phyloP scores from a whole-genome alignment of 2,888 invertebrate species.

The Globia sparganii region DNA sequence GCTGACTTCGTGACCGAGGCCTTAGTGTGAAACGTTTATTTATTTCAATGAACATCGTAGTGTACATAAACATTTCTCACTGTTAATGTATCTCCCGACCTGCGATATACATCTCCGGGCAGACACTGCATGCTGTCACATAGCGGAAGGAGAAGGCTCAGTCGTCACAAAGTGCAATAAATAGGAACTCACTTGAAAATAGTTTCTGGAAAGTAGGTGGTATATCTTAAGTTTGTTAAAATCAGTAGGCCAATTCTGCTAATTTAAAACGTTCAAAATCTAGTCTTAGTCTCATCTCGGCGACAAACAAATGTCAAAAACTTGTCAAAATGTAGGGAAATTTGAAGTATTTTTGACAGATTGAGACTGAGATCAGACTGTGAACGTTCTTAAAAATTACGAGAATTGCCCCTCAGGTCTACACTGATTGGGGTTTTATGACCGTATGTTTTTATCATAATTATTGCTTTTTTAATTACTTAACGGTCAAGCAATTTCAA shows the following conservation, averaged over 20 bases:
- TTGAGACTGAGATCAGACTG: too few species aligned
- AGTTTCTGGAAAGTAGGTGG: neutral
- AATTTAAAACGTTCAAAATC: too few species aligned
- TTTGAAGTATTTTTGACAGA: too few species aligned
- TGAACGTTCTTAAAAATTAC: too few species aligned
- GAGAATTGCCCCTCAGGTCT: too few species aligned
- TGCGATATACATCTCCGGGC: slow-evolving; percentile 49
- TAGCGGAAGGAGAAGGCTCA: slow-evolving; percentile 29
- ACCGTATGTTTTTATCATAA: neutral
- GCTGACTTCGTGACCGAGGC: too few species aligned
- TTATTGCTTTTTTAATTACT: neutral
- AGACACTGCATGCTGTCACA: slow-evolving; percentile 18
- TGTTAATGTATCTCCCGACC: slow-evolving; percentile 57
- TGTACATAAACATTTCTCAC: slow-evolving; percentile 60
- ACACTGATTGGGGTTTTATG: neutral
- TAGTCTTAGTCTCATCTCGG: too few species aligned
- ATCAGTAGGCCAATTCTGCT: too few species aligned
- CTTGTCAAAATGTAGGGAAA: too few species aligned
- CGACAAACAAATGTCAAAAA: too few species aligned
- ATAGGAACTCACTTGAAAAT: neutral
- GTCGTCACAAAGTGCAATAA: neutral
- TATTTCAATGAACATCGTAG: slow-evolving; percentile 59
- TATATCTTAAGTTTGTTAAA: neutral
- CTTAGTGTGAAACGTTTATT: slow-evolving; percentile 53
- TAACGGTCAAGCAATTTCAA: neutral